These are phyloP conservation scores for Drosophila trichaetosa DNA, from an alignment of 2,888 invertebrate species.

Conservation along the genomic window DNA sequence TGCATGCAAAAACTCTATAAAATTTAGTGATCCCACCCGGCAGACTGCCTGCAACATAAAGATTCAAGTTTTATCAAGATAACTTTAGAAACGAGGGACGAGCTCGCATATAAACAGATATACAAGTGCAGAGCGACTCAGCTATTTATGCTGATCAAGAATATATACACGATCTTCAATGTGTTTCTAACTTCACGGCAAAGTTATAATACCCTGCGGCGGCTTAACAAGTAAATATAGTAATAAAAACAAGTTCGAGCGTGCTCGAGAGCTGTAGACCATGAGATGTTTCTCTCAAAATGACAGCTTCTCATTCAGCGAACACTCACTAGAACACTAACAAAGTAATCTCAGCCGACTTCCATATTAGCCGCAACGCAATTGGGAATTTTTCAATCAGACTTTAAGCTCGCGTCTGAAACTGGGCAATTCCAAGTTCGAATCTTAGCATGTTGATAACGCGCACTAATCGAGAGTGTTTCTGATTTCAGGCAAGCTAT, in stretches of 20 bases:
- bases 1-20: too few relatives aligned
- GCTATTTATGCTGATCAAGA: neutral
- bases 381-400: slow-evolving; percentile 22
- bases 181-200: neutral
- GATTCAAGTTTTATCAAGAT: too few relatives aligned
- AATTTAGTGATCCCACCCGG: too few relatives aligned
- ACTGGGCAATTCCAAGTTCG: slow-evolving; percentile 38
- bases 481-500: slow-evolving; percentile 9
- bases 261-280: neutral
- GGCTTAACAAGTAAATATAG: neutral
- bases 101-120: neutral
- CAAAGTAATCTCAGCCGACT: neutral
- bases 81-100: neutral
- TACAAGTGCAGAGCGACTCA: neutral
- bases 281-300: neutral
- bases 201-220: neutral
- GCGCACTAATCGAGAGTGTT: neutral
- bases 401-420: neutral
- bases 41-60: too few relatives aligned
- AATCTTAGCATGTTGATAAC: slow-evolving; percentile 28
- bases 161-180: neutral
- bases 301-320: neutral
- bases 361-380: slow-evolving; percentile 21
- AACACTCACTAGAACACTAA: neutral
- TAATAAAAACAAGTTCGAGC: neutral